phyloP scores from a whole-genome alignment of 2,888 invertebrate genomes.

The Epinotia bilunana region DNA sequence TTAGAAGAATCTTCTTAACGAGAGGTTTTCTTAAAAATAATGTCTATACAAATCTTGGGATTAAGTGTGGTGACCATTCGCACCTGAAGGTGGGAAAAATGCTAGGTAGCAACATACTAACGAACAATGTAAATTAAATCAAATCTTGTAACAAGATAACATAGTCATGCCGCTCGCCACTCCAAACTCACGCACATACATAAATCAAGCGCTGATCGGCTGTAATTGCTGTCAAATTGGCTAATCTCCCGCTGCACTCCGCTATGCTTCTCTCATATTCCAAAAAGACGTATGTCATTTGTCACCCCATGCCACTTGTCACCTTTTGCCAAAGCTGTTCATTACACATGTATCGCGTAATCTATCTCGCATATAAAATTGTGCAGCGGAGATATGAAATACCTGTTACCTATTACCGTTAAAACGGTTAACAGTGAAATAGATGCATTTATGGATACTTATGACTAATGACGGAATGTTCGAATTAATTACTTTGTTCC shows the following conservation, averaged over 20 bases:
- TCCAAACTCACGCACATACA: conserved; percentile 35
- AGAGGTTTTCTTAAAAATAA: no score
- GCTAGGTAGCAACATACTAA: no score
- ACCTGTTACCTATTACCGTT: no score
- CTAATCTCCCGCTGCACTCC: conserved; percentile 47
- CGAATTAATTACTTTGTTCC: no score
- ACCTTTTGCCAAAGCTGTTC: neutral
- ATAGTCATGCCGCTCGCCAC: conserved; percentile 30
- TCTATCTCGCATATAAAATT: conserved; percentile 26
- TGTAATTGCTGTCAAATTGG: conserved; percentile 51
- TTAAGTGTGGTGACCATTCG: no score
- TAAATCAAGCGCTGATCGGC: conserved; percentile 48
- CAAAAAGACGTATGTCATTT: neutral
- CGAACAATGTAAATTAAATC: no score
- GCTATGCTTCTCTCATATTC: neutral
- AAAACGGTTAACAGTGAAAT: neutral
- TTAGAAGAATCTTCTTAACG: no score
- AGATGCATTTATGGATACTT: neutral
- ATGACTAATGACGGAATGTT: no score
- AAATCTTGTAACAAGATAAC: neutral
- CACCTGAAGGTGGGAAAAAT: no score
- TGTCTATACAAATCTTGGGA: no score
- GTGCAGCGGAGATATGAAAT: no score
- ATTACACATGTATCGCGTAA: conserved; percentile 18
- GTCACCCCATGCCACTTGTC: neutral